These are phyloP conservation scores for Calameuta idolon DNA, from an alignment of 2,888 invertebrate species.

Conservation along the genomic window DNA sequence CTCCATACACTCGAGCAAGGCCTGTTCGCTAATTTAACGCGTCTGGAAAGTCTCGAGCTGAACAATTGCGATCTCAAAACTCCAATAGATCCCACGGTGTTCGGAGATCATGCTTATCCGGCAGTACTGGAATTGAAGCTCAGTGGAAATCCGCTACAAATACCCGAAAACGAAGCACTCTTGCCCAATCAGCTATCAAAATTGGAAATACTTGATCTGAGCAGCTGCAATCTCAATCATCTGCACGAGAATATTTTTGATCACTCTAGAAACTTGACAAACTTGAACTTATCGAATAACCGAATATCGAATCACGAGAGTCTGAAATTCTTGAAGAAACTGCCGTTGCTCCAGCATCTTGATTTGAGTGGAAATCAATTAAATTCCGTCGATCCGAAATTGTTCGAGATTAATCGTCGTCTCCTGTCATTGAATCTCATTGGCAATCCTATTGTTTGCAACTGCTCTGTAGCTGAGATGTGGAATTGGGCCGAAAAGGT, in stretches of 20 bases:
- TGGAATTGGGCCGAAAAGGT: constrained; percentile 80
- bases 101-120: constrained; percentile 76
- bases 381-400: constrained; percentile 71
- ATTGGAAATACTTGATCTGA: constrained; percentile 74
- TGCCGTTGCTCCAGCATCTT: constrained; percentile 72
- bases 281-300: constrained; percentile 74
- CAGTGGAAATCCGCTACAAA: constrained; percentile 76
- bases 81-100: constrained; percentile 75
- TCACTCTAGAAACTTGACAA: constrained; percentile 74
- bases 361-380: constrained; percentile 76
- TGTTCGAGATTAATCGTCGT: constrained; percentile 71
- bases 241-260: constrained; percentile 74
- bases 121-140: constrained; percentile 77
- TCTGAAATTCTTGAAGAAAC: constrained; percentile 71
- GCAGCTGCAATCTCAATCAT: constrained; percentile 74
- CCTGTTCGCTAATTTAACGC: constrained; percentile 76
- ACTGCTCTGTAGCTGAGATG: constrained; percentile 77
- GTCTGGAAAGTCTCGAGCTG: constrained; percentile 75
- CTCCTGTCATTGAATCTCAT: constrained; percentile 74
- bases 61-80: constrained; percentile 77
- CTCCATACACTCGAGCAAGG: constrained; percentile 76
- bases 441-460: constrained; percentile 78
- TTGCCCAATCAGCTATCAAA: constrained; percentile 76
- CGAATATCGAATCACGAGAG: constrained; percentile 69
- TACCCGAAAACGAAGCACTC: constrained; percentile 72